Evolutionary conservation across 2,888 invertebrate species (phyloP), one percentile per base, ranked within the genome.

Genomic region (Pediacus dermestoides): DNA sequence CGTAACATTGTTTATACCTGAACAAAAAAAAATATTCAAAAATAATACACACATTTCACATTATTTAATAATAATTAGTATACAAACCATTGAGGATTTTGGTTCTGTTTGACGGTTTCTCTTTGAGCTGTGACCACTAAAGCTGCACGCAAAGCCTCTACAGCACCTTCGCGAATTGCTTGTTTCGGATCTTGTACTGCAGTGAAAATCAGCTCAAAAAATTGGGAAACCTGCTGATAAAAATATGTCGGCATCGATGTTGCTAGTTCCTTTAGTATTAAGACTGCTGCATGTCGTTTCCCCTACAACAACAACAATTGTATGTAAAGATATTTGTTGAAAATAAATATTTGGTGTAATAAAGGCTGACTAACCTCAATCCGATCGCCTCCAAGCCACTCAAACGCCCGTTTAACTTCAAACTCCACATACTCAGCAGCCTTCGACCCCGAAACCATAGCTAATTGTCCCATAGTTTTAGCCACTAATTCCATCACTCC

Each of bases 351-450:
- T 7, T n/a, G n/a, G n/a, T n/a, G 12, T 12, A 23, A n/a, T 16
- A 21, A 16, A 18, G 10, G 36, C 6, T 22, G 12, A 39, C 44
- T 30, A 59, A 75, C 75, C 68, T 96, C 95, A 66, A 91, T 83
- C 52, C 92, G 75, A 58, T 92, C 94, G 33, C 87, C 88, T 14
- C 86, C 84, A 3, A 97, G 74, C 93, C 93, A 95, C 66, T 97
- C 97, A 65, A 94, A 88, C 1, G 96, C 92, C 60, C 90, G 77
- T 66, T 93, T 93, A 1, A 96, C 91, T 71, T 96, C 95, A 73
- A 94, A 94, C 60, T 96, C 95, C n/a, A 97, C 94, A 65, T 95
- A 94, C 63, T 95, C 94, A 0, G 93, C 90, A 16, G 95, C 88
- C 66, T 91, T 92, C 0, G 93, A 91, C 8, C 95, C 95, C 1